Evolutionary conservation across 2,797 vertebrate species (phyloP), one percentile per base, ranked within the genome.

Genomic region (Vireo griseus): DNA sequence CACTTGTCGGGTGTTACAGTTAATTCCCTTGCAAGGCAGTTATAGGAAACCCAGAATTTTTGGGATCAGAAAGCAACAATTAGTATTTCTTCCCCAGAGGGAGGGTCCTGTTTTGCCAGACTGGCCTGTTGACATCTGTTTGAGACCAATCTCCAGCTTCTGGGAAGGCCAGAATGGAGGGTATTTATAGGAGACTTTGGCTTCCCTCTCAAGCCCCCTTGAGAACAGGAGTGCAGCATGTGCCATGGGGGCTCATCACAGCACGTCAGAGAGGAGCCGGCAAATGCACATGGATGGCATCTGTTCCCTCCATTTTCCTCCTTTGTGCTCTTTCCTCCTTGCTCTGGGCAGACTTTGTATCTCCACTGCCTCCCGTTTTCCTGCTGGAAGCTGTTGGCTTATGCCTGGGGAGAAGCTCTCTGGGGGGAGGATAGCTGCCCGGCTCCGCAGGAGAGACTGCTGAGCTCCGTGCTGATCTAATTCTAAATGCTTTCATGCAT

Each of bases 381-480:
- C 47, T 74, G n/a, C 61, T 94, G 81, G 75, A 93, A 79, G 63
- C 59, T 92, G 63, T 48, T 95, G 95, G 31, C 39, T 65, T 47
- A 22, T 13, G 16, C 1, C 0, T 0, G 0, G 21, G 65, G n/a
- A 77, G 78, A 79, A 85, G 48, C 47, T 71, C 74, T 91, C 51
- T 45, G 14, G 40, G 74, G 42, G 47, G 11, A 86, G 57, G 72
- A 80, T 5, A 13, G 25, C 75, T 94, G 61, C 69, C 48, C 0
- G 0, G 40, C 65, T 87, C 71, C 82, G 54, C 50, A 50, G 44
- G 35, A 28, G 57, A 72, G 10, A 19, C 61, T 68, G 52, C 55
- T 61, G 65, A 90, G 52, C 65, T 51, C 44, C 1, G 0, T 9
- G 55, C 57, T 83, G 61, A 79, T 40, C 77, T 86, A 73, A 88